phyloP scores from a whole-genome alignment of 1,140 invertebrate genomes.

The Lordiphosa collinella region DNA sequence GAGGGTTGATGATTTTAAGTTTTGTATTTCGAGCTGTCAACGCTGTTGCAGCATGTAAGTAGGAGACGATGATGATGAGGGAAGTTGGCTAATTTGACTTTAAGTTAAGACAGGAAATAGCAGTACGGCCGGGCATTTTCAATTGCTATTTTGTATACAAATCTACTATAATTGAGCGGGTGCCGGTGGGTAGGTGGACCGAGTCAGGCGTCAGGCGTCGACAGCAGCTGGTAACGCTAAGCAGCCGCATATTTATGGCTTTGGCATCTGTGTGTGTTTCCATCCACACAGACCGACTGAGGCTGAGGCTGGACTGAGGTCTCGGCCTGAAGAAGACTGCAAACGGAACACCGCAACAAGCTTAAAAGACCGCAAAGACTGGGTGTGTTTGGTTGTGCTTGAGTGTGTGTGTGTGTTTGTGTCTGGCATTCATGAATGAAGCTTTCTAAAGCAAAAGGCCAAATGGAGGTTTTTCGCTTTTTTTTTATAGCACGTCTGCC shows the following conservation, averaged over 20 bases:
- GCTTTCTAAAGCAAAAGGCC: constrained; percentile 7
- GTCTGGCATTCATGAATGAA: constrained; percentile 32
- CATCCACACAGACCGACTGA: too few species aligned
- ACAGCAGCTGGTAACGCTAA: constrained; percentile 10
- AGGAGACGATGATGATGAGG: too few species aligned
- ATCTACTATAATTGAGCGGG: constrained; percentile 35
- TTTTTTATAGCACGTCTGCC: background rate
- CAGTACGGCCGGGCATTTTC: constrained; percentile 20
- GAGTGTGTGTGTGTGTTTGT: constrained; percentile 13
- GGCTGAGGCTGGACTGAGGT: background rate
- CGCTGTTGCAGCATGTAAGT: background rate
- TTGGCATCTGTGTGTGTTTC: constrained; percentile 15
- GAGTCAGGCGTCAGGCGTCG: background rate
- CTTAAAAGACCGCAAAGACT: constrained; percentile 18
- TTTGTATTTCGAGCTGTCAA: constrained; percentile 7
- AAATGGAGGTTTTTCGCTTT: background rate
- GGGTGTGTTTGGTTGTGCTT: too few species aligned
- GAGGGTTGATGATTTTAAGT: too few species aligned
- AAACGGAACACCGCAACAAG: constrained; percentile 18
- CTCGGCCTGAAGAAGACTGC: constrained; percentile 4
- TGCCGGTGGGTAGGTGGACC: background rate
- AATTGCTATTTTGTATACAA: constrained; percentile 25
- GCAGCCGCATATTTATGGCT: constrained; percentile 16
- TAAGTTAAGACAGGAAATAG: background rate
- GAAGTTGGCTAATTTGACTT: background rate